Evolutionary conservation across 37 sponge, comb jelly and placozoan species (phyloP).

Genomic region (Ianthella basta): DNA sequence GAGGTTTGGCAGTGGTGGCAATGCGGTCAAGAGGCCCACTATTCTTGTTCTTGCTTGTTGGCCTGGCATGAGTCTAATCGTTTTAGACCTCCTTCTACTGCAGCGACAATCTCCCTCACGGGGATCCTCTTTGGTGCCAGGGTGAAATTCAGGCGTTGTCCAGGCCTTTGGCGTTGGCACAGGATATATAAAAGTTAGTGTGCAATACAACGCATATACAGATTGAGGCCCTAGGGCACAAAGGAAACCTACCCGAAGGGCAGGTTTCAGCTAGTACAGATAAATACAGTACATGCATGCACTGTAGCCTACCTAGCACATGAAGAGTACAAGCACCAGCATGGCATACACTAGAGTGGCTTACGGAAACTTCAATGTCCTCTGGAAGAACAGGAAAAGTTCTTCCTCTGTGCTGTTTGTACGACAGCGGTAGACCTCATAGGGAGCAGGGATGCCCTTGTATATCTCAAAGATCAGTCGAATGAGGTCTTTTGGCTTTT

Average conservation of each 20-base stretch:
- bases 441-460: conserved; percentile 69
- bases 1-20: background rate
- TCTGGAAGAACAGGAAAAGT: conserved; percentile 54
- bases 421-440: conserved; percentile 67
- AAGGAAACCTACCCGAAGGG: no score
- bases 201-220: no score
- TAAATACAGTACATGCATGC: no score
- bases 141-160: conserved; percentile 36
- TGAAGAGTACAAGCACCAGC: no score
- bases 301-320: no score
- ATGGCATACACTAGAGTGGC: no score
- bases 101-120: background rate
- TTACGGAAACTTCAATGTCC: background rate
- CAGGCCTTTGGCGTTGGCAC: no score
- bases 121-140: conserved; percentile 13
- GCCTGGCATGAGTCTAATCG: no score
- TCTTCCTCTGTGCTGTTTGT: conserved; percentile 59
- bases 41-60: no score
- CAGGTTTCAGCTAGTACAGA: no score
- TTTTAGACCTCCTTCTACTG: conserved; percentile 2
- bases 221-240: no score
- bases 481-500: conserved; percentile 32
- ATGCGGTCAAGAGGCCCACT: background rate
- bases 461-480: conserved; percentile 61
- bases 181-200: no score